phyloP scores from a whole-genome alignment of 2,113 vertebrate genomes.

The Hemibagrus wyckioides region DNA sequence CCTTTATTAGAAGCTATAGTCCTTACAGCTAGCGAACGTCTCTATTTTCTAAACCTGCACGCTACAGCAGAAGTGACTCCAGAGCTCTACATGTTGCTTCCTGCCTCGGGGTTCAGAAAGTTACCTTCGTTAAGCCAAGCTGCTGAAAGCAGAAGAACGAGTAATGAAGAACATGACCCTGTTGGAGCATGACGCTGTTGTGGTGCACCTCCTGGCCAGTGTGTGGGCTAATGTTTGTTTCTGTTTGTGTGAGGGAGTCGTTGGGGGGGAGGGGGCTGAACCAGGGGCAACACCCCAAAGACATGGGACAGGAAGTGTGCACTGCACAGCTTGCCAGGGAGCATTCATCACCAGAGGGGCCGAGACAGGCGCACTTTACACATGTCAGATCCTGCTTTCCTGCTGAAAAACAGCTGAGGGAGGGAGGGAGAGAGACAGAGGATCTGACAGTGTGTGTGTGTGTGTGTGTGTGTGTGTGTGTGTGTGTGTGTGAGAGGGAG shows the following conservation, averaged over 20 bases:
- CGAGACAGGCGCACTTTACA: neutral
- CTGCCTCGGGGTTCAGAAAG: too few species aligned
- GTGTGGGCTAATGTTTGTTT: neutral
- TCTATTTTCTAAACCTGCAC: neutral
- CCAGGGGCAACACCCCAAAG: neutral
- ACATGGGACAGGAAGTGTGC: conserved; percentile 36
- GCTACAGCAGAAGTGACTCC: neutral
- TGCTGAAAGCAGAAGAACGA: neutral
- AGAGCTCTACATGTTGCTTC: too few species aligned
- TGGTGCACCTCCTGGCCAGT: conserved; percentile 10
- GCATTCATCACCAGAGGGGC: conserved; percentile 25
- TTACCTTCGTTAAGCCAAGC: neutral
- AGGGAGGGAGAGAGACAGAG: neutral
- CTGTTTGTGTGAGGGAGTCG: conserved; percentile 22
- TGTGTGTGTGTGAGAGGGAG: too few species aligned
- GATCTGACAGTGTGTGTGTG: neutral
- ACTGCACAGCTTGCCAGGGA: conserved; percentile 2
- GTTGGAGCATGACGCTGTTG: neutral
- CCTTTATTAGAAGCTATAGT: neutral
- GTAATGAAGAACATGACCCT: neutral
- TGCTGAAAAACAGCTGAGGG: neutral
- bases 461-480: neutral
- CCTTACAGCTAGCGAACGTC: neutral
- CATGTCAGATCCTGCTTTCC: conserved; percentile 27
- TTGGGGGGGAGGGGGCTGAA: neutral